Evolutionary conservation across 2,797 vertebrate species (phyloP), one percentile per base, ranked within the genome.

Genomic region (Gymnoscopelus braueri): DNA sequence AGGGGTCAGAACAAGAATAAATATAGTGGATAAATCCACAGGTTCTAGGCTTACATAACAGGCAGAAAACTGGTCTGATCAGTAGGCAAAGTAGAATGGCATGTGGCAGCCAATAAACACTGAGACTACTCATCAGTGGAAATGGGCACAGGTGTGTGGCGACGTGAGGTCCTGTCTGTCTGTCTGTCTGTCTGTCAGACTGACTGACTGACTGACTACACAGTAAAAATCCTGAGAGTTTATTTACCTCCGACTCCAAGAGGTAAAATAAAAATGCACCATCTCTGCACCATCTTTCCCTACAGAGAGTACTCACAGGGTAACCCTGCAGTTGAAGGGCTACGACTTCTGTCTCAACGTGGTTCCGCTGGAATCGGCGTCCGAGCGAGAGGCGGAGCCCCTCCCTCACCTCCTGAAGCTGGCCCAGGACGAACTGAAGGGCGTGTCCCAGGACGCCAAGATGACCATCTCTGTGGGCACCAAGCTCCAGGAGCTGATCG

Each of bases 291-390:
- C 72, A 7, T 63, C 2, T 69, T 23, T 48, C 2, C 6, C 57
- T 59, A 4, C 72, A 93, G 90, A 67, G 79, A 77, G 71, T 50
- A 72, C 59, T 2, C 84, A 85, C 56, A 82, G 60, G 8, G 47
- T 94, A 67, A 77, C 65, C 32, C 63, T 95, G 3, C 86, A 85
- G 69, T 84, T 94, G 44, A 93, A 90, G 60, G 93, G 93, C 72
- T 95, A 93, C 44, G 89, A 94, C 70, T 94, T 95, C 77, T 84
- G 69, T 59, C 86, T 95, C 13, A 76, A 3, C 3, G 88, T 90
- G 15, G 75, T 77, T 67, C 84, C 86, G 23, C 60, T 89, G 52
- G 59, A 32, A 9, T 75, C 80, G 15, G 60, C 69, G 0, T 49
- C 11, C 0, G 14, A 74, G 49, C 12, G 75, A 2, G 70, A 64